These are phyloP conservation scores for Chironomus riparius DNA, from an alignment of 2,888 invertebrate species.

Conservation along the genomic window DNA sequence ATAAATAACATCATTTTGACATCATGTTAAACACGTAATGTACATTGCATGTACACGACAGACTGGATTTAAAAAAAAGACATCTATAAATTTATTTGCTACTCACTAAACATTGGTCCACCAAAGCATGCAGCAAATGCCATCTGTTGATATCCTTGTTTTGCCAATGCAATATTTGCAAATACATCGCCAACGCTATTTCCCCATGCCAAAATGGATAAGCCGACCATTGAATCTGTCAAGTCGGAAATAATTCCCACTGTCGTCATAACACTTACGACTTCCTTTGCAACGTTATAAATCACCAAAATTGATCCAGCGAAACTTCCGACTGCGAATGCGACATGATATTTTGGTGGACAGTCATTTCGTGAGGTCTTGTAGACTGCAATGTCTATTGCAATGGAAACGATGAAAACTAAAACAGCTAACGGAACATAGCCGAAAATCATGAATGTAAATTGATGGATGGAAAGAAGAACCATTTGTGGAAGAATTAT, in stretches of 20 bases:
- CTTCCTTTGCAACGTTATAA: conserved; percentile 52
- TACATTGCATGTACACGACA: not conserved
- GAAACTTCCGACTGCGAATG: conserved; percentile 31
- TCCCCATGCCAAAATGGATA: conserved; percentile 57
- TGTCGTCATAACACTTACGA: conserved; percentile 47
- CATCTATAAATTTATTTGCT: conserved; percentile 29
- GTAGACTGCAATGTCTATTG: conserved; percentile 29
- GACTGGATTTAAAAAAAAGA: too few species aligned
- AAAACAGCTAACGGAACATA: conserved; percentile 25
- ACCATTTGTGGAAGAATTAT: conserved; percentile 40
- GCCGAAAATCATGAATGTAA: not conserved
- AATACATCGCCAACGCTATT: conserved; percentile 48
- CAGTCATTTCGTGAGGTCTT: conserved; percentile 31
- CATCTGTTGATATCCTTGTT: conserved; percentile 54
- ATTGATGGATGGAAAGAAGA: not conserved
- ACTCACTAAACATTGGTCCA: conserved; percentile 56
- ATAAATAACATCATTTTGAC: too few species aligned
- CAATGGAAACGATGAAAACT: conserved; percentile 9
- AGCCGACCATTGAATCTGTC: conserved; percentile 51
- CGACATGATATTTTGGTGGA: conserved; percentile 33
- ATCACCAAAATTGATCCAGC: conserved; percentile 46
- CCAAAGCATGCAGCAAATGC: conserved; percentile 59
- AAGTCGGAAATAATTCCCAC: conserved; percentile 50
- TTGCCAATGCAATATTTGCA: conserved; percentile 51
- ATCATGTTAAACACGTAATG: not conserved